These are phyloP conservation scores for Macrosteles quadrilineatus DNA, from an alignment of 1,140 invertebrate genomes.

Conservation along the genomic window DNA sequence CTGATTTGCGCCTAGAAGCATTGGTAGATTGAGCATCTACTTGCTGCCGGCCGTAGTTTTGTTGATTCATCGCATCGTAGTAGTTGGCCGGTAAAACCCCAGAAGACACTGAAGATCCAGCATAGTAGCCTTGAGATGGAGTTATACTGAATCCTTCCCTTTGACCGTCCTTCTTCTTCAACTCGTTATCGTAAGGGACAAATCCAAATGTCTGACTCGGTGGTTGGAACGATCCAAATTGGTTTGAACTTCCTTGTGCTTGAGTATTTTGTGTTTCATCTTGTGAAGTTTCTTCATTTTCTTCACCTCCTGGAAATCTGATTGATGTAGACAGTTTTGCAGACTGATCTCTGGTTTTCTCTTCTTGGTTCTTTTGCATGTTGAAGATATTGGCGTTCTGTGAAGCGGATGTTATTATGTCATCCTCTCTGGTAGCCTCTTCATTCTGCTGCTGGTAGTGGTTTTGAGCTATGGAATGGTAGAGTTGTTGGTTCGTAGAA, in stretches of 20 bases:
- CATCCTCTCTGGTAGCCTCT: background rate
- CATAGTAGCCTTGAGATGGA: constrained; percentile 20
- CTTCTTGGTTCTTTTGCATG: constrained; percentile 3
- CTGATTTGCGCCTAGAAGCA: background rate
- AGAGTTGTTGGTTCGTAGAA: constrained; percentile 25
- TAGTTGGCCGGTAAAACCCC: constrained; percentile 30
- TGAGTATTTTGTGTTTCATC: background rate
- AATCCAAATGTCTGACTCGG: constrained; percentile 38
- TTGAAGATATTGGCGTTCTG: constrained; percentile 16
- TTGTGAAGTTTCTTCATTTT: background rate
- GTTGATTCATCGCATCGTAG: constrained; percentile 29
- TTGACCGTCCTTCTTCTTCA: constrained; percentile 4
- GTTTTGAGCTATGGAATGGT: constrained; percentile 15
- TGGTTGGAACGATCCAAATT: constrained; percentile 35
- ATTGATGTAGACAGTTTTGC: constrained; percentile 20
- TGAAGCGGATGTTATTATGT: constrained; percentile 23
- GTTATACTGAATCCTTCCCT: background rate
- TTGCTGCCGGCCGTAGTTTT: background rate
- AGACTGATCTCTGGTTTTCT: constrained; percentile 25
- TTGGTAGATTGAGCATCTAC: background rate
- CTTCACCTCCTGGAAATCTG: background rate
- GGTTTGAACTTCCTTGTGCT: background rate
- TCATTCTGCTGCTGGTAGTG: constrained; percentile 13
- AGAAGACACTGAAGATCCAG: constrained; percentile 7
- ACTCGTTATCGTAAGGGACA: constrained; percentile 30